phyloP scores from a whole-genome alignment of 2,888 invertebrate genomes.

The Trichopoda pennipes region DNA sequence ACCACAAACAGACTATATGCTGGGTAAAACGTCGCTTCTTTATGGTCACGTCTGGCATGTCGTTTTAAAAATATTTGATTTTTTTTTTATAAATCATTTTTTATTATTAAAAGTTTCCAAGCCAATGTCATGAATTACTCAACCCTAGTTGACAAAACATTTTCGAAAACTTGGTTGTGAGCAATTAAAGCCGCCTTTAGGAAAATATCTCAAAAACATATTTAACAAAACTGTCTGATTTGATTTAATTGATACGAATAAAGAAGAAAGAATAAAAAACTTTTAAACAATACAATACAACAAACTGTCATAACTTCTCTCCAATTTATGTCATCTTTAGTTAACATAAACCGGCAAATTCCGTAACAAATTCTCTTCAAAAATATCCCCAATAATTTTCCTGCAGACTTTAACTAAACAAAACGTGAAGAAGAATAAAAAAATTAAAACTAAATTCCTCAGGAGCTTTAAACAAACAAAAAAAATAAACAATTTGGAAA shows the following conservation, averaged over 20 bases:
- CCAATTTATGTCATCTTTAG: conserved; percentile 65
- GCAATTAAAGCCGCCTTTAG: conserved; percentile 31
- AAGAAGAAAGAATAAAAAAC: conserved; percentile 13
- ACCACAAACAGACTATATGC: no score
- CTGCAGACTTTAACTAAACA: conserved; percentile 22
- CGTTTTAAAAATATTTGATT: no score
- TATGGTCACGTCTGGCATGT: no score
- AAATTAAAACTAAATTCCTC: conserved; percentile 35
- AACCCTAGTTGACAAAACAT: conserved; percentile 19
- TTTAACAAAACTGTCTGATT: conserved; percentile 46
- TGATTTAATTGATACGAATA: conserved; percentile 53
- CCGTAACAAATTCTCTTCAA: conserved; percentile 34
- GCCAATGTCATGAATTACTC: conserved; percentile 16
- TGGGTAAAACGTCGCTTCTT: no score
- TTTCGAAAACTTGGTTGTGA: conserved; percentile 1
- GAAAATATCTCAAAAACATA: conserved; percentile 30
- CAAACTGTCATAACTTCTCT: conserved; percentile 64
- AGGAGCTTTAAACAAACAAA: conserved; percentile 35
- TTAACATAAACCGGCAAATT: conserved; percentile 55
- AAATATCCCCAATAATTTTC: conserved; percentile 14
- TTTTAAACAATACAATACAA: conserved; percentile 30
- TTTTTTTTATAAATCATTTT: no score
- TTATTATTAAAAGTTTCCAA: not conserved
- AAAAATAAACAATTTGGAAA: not conserved
- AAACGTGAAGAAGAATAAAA: conserved; percentile 1